phyloP scores from a whole-genome alignment of 2,797 vertebrate genomes.

The Sebastolobus altivelis region DNA sequence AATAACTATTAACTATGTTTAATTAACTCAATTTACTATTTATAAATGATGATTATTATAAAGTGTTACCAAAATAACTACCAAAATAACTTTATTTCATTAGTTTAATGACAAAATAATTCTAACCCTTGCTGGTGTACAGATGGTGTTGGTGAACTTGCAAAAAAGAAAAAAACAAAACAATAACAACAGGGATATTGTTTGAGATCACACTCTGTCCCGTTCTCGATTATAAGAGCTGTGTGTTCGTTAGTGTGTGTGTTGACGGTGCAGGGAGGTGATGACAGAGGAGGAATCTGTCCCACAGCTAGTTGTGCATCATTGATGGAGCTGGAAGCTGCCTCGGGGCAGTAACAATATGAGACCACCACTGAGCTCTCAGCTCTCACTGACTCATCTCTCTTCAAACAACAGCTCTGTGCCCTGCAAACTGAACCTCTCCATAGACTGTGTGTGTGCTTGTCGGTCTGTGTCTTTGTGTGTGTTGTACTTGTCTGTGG shows the following conservation, averaged over 20 bases:
- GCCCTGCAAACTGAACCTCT: conserved; percentile 51
- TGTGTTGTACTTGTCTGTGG: conserved; percentile 74
- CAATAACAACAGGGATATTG: not conserved
- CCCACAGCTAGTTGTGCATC: conserved; percentile 64
- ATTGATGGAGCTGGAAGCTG: conserved; percentile 61
- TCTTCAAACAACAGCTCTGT: conserved; percentile 41
- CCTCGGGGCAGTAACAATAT: conserved; percentile 54
- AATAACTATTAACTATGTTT: too few relatives aligned
- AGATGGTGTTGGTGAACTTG: not conserved
- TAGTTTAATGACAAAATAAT: not conserved
- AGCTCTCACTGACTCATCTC: conserved; percentile 40
- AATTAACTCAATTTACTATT: too few relatives aligned
- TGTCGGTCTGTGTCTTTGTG: conserved; percentile 26
- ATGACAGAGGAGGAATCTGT: conserved; percentile 56
- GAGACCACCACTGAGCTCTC: conserved; percentile 63
- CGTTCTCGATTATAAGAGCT: too few relatives aligned
- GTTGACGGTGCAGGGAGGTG: conserved; percentile 9
- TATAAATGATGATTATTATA: too few relatives aligned
- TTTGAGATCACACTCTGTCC: not conserved
- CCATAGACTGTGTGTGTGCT: not conserved
- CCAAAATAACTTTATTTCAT: too few relatives aligned
- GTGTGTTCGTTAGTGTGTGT: conserved; percentile 4
- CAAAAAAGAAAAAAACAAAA: too few relatives aligned
- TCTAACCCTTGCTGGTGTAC: not conserved
- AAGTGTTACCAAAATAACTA: too few relatives aligned